A percentile compares a stretch with the other conserved stretches of the same genome.
Evolutionary conservation across 2,888 invertebrate genomes (phyloP).

Genomic region (Oxytorus armatus): DNA sequence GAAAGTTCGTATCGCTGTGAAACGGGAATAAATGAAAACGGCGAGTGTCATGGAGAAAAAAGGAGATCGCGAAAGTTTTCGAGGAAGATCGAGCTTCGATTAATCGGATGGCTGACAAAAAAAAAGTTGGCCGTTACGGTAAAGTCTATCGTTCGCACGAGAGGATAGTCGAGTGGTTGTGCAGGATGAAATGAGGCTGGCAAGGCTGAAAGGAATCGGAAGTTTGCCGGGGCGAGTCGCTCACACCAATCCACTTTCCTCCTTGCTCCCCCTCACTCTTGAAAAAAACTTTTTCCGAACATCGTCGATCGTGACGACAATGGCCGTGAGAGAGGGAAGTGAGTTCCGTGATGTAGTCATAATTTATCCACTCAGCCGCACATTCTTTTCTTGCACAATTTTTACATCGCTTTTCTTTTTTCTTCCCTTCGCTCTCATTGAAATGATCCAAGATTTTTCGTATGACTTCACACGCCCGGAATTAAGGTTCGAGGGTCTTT

Average conservation of each 20-base stretch:
- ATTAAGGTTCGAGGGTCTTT: slow-evolving; percentile 19
- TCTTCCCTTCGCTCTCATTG: slow-evolving; percentile 57
- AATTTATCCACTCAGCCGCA: slow-evolving; percentile 80
- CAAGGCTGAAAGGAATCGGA: slow-evolving; percentile 51
- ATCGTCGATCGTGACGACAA: slow-evolving; percentile 42
- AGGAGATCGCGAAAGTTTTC: no score
- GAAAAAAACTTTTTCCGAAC: slow-evolving; percentile 71
- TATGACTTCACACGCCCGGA: slow-evolving; percentile 36
- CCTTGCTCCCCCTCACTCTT: slow-evolving; percentile 37
- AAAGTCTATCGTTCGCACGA: slow-evolving; percentile 62
- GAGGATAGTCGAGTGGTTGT: slow-evolving; percentile 7
- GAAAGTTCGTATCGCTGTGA: slow-evolving; percentile 67
- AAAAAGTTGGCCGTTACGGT: slow-evolving; percentile 62
- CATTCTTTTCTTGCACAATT: slow-evolving; percentile 58
- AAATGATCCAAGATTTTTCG: slow-evolving; percentile 59
- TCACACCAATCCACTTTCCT: slow-evolving; percentile 57
- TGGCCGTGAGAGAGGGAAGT: slow-evolving; percentile 7
- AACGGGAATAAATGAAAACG: slow-evolving; percentile 71
- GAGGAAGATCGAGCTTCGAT: no score
- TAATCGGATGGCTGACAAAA: slow-evolving; percentile 63
- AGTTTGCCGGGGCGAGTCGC: slow-evolving; percentile 58
- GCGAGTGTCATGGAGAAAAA: slow-evolving; percentile 33
- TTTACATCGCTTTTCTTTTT: slow-evolving; percentile 40
- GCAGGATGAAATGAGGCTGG: neutral
- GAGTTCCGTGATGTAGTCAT: slow-evolving; percentile 77